Evolutionary conservation across 2,113 vertebrate species (phyloP), one percentile per base, ranked within the genome.

Genomic region (Castor canadensis): DNA sequence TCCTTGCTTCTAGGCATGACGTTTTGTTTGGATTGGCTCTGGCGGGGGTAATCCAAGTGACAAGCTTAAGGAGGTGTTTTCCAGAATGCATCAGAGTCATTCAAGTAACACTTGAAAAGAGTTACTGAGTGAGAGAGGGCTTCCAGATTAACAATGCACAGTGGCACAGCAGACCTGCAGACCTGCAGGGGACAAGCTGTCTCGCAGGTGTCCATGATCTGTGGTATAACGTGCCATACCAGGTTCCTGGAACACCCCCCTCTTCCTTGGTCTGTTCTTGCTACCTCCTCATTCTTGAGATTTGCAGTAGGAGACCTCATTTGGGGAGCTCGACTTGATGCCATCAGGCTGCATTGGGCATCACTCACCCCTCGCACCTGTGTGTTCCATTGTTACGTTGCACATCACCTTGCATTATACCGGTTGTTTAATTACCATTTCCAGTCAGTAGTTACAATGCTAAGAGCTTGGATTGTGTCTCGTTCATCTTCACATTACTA

Each of bases 31-130:
- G 54, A 2, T 88, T 89, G 62, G 86, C 69, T 94, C 82, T 58
- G 40, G 82, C 35, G 24, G 82, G 79, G 86, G 64, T 45, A 82
- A 47, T 94, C 73, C n/a, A 92, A 85, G 56, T 0, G 5, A 38
- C 38, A 58, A 76, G 82, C 90, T 89, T 64, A 72, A 88, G 89
- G 89, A 91, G 82, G 89, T 95, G 10, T 96, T 97, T 97, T 96
- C 97, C 95, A 95, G 93, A 88, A 92, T 80, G 73, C 79, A 66
- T 58, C 3, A 40, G 97, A 94, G 91, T n/a, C n/a, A n/a, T n/a
- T n/a, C n/a, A n/a, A n/a, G n/a, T n/a, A n/a, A n/a, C n/a, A n/a
- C n/a, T n/a, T n/a, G n/a, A 28, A 86, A 92, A 94, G 91, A 95
- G 95, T 95, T 96, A 93, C 93, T 94, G 95, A 95, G 95, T 22